A percentile compares a stretch with the other conserved stretches of the same genome.
These are phyloP conservation scores for Notoglanidium macrostoma DNA, from an alignment of 2,797 vertebrate species.

Conservation along the genomic window DNA sequence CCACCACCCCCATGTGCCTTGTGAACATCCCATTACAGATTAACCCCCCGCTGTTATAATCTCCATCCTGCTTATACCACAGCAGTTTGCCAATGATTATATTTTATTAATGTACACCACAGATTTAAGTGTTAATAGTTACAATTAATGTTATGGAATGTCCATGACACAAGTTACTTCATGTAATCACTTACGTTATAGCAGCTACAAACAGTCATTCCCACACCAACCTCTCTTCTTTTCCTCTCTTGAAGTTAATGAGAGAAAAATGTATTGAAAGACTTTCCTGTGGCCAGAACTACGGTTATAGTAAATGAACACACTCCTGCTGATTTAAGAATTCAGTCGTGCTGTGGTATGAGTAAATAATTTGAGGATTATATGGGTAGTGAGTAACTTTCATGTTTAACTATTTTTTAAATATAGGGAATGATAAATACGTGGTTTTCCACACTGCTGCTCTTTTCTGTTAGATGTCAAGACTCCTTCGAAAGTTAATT, in stretches of 20 bases:
- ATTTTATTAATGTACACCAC: background rate
- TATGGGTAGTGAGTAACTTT: too few species aligned
- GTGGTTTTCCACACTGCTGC: background rate
- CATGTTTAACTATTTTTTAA: background rate
- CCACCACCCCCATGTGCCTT: too few species aligned
- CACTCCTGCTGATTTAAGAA: background rate
- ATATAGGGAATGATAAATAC: background rate
- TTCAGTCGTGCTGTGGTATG: background rate
- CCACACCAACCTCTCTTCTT: background rate
- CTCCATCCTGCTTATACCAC: background rate
- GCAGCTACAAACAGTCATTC: background rate
- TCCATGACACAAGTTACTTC: background rate
- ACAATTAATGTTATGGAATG: background rate
- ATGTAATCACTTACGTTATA: background rate
- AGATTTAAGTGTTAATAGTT: background rate
- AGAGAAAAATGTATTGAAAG: background rate
- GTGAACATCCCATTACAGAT: too few species aligned
- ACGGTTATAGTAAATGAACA: background rate
- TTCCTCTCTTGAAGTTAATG: background rate
- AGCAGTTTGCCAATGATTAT: background rate
- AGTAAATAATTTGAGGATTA: background rate
- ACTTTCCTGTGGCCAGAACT: background rate
- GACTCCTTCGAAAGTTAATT: background rate
- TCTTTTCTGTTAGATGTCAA: background rate
- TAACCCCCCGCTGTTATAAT: too few species aligned